phyloP scores from a whole-genome alignment of 2,888 invertebrate genomes.

The Ormyrus pomaceus region DNA sequence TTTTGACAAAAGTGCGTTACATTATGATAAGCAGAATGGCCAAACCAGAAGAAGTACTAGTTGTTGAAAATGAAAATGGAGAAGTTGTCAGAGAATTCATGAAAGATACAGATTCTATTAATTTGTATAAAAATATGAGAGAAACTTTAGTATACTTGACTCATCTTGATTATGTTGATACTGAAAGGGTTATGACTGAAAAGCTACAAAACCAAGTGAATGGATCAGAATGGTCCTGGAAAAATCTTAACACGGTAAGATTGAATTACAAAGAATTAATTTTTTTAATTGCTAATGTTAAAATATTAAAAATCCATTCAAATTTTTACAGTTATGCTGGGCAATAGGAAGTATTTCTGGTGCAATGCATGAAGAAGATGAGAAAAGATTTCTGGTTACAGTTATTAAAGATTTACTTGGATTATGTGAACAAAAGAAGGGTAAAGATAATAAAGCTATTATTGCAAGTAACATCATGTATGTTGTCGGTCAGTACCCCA shows the following conservation, averaged over 20 bases:
- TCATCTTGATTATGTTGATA: constrained; percentile 98
- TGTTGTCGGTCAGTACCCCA: constrained; percentile 99
- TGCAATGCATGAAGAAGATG: constrained; percentile 99
- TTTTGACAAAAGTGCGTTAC: constrained; percentile 91
- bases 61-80: constrained; percentile 99
- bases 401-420: constrained; percentile 99
- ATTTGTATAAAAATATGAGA: constrained; percentile 99
- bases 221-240: constrained; percentile 99
- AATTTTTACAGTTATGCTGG: constrained; percentile 87
- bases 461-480: constrained; percentile 99
- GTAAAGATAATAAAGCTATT: constrained; percentile 99
- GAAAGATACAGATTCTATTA: constrained; percentile 99
- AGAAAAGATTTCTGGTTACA: constrained; percentile 98
- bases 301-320: constrained; percentile 32
- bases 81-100: constrained; percentile 99
- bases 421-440: constrained; percentile 97
- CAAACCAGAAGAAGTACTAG: constrained; percentile 99
- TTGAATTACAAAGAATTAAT: constrained; percentile 2
- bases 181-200: constrained; percentile 99
- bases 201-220: constrained; percentile 99
- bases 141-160: constrained; percentile 98
- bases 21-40: constrained; percentile 99
- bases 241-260: constrained; percentile 94
- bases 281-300: neutral
- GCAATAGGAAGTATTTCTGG: constrained; percentile 99